phyloP scores from a whole-genome alignment of 2,797 vertebrate genomes.

The Trematomus bernacchii region DNA sequence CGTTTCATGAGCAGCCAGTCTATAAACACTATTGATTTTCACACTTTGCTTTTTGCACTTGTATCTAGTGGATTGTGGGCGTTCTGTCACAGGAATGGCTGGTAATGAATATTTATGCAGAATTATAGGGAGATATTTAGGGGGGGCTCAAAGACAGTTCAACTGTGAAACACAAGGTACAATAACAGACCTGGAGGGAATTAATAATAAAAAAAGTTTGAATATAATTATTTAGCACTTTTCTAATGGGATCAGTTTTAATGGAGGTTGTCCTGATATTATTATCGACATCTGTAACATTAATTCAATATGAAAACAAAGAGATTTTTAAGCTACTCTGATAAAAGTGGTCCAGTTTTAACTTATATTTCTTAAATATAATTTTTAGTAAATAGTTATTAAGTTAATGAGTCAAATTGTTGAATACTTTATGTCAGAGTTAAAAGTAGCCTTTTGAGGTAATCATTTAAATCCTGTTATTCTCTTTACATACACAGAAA shows the following conservation, averaged over 20 bases:
- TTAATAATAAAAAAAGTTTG: not conserved
- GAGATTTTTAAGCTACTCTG: not conserved
- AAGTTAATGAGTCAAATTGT: slow-evolving; percentile 1
- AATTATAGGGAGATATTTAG: slow-evolving; percentile 28
- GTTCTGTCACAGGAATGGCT: slow-evolving; percentile 62
- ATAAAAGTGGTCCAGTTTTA: slow-evolving; percentile 24
- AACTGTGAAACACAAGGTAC: not conserved
- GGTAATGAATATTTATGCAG: slow-evolving; percentile 76
- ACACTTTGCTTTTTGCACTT: slow-evolving; percentile 67
- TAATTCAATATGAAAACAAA: slow-evolving; percentile 5
- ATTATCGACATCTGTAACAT: slow-evolving; percentile 23
- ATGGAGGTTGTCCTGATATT: slow-evolving; percentile 16
- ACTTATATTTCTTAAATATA: not conserved
- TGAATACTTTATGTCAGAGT: slow-evolving; percentile 11
- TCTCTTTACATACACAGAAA: not conserved
- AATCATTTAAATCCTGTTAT: slow-evolving; percentile 22
- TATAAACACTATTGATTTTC: slow-evolving; percentile 85
- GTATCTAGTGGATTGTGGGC: slow-evolving; percentile 63
- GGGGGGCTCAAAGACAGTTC: slow-evolving; percentile 6
- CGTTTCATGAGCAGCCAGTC: slow-evolving; percentile 78
- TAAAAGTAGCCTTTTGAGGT: slow-evolving; percentile 15
- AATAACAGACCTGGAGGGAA: slow-evolving; percentile 7
- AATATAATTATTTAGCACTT: slow-evolving; percentile 8
- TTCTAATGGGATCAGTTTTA: slow-evolving; percentile 29
- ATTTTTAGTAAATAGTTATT: slow-evolving; percentile 12